phyloP scores from a whole-genome alignment of 2,888 invertebrate genomes.

The Caenorhabditis sp. region DNA sequence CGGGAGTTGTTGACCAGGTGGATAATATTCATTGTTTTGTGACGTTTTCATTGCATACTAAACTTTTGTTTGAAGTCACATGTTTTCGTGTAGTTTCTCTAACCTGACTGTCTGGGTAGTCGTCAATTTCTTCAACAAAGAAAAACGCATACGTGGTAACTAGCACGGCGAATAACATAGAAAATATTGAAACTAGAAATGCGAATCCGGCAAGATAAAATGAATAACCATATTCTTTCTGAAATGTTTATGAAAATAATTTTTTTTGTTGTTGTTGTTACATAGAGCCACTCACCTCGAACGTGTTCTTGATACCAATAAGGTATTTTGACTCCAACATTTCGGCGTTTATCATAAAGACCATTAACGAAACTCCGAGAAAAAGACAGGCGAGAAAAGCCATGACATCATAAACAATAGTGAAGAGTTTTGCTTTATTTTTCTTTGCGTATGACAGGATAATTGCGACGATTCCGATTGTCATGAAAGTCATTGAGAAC shows the following conservation, averaged over 20 bases:
- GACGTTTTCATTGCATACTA: conserved; percentile 25
- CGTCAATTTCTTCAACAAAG: conserved; percentile 6
- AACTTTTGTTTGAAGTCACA: neutral
- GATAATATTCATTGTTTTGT: conserved; percentile 15
- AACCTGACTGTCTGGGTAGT: neutral
- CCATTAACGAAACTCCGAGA: conserved; percentile 58
- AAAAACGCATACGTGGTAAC: conserved; percentile 65
- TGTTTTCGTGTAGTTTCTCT: too few relatives aligned
- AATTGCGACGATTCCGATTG: conserved; percentile 42
- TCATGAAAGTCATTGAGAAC: conserved; percentile 47
- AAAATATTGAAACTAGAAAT: conserved; percentile 56
- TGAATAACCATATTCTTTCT: conserved; percentile 69
- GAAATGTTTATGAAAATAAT: conserved; percentile 4
- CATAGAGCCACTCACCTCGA: conserved; percentile 41
- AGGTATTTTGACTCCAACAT: conserved; percentile 69
- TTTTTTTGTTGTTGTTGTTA: neutral
- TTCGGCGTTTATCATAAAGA: conserved; percentile 69
- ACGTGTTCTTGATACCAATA: conserved; percentile 66
- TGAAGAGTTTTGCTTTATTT: conserved; percentile 17
- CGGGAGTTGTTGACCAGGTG: neutral
- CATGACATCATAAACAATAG: conserved; percentile 42
- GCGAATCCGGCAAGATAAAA: conserved; percentile 67
- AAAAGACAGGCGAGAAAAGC: conserved; percentile 47
- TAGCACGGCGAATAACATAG: conserved; percentile 58
- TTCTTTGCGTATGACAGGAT: conserved; percentile 53